Evolutionary conservation across 2,113 vertebrate species (phyloP).

Genomic region (Apistogramma diplotaenia): DNA sequence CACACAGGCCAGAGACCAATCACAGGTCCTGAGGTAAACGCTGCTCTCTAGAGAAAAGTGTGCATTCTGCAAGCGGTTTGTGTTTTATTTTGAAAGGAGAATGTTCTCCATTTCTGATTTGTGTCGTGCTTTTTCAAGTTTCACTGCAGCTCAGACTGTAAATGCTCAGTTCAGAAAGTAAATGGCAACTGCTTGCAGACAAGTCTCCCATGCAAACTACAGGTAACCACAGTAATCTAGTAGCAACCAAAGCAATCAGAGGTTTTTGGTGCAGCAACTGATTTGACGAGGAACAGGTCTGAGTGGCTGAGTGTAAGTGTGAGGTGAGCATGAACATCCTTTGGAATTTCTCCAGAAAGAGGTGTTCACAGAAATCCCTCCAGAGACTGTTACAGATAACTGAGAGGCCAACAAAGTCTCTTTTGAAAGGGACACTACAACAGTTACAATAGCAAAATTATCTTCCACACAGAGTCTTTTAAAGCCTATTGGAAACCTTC

Average conservation of each 20-base stretch:
- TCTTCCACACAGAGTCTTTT: background rate
- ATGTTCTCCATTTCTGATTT: background rate
- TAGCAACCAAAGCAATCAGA: background rate
- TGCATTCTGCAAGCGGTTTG: background rate
- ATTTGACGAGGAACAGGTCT: background rate
- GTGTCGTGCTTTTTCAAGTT: background rate
- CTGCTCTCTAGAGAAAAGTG: background rate
- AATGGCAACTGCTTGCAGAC: background rate
- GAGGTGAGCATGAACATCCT: background rate
- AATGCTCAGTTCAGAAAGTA: background rate
- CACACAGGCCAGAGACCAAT: background rate
- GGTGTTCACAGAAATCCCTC: background rate
- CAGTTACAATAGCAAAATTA: too few species aligned
- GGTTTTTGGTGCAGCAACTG: too few species aligned
- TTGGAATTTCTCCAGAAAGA: background rate
- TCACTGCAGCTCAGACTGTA: background rate
- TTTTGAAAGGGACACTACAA: too few species aligned
- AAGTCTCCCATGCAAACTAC: too few species aligned
- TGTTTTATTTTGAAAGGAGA: background rate
- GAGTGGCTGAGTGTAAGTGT: background rate
- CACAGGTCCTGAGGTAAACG: background rate
- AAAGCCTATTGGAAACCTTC: background rate
- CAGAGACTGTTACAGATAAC: background rate
- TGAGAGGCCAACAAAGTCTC: background rate
- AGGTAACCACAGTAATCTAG: background rate